Base-by-base conservation (phyloP, 2,888 invertebrate genomes). In the Cantharis rufa region DNA sequence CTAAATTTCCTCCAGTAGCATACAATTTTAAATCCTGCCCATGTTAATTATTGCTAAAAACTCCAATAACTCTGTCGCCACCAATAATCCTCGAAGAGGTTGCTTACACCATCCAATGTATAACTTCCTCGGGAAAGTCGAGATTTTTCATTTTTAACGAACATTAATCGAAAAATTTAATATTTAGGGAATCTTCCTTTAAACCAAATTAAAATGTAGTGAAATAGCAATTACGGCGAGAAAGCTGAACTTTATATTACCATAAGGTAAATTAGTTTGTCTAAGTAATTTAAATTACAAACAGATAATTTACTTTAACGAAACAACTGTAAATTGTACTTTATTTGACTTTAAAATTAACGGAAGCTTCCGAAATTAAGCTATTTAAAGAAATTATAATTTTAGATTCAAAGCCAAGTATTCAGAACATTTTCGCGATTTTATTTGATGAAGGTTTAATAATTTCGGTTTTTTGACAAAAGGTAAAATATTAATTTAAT, bases 261-360 rank as follows among this genome's bases (percentile, higher is more conserved):
- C 16, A 63, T 63, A 63, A 63, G 18, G 63, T 63, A 74, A 73
- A 70, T 73, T 68, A 68, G 76, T 73, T 73, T 73, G 76, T 73
- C 70, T 73, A 68, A 70, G 70, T 63, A 77, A 77, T 77, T 77
- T 77, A 77, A 70, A 77, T 77, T 77, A 77, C 76, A 73, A 77
- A 73, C 68, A 73, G 70, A 73, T 73, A 70, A 77, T 70, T 70
- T 66, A 62, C 76, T 27, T 66, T 27, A 13, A 61, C 24, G 76
- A 73, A 73, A 70, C 73, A 77, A 70, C 62, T 62, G 66, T 15
- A 61, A 73, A 77, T 77, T 77, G 71, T 77, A 71, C 62, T 72
- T 70, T 72, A 76, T 64, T 73, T 72, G 69, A 71, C 74, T 71
- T 69, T 71, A 62, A 18, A 66, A 72, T 70, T 74, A 48, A 48